Percentiles rank a stretch among this genome's conserved stretches.
phyloP scores from a whole-genome alignment of 1,140 invertebrate genomes.

The Atta cephalotes region DNA sequence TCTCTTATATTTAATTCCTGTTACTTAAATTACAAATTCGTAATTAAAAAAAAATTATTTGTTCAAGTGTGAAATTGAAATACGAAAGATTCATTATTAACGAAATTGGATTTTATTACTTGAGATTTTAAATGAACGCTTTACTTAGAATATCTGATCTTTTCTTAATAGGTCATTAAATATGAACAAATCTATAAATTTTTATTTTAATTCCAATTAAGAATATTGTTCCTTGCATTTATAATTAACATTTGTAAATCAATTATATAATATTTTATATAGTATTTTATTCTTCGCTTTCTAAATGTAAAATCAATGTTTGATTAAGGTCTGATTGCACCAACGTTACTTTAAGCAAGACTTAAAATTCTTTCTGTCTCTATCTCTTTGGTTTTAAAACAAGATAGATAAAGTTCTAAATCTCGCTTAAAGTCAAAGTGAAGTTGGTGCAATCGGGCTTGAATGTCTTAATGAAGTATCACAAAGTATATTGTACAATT shows the following conservation, averaged over 20 bases:
- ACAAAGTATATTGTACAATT: background rate
- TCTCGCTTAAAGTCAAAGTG: too few species aligned
- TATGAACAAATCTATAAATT: background rate
- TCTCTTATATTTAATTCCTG: background rate
- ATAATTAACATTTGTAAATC: background rate
- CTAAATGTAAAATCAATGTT: background rate
- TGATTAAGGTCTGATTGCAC: background rate
- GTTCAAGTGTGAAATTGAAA: background rate
- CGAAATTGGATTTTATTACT: background rate
- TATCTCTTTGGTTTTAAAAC: too few species aligned
- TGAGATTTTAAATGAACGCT: background rate
- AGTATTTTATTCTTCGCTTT: background rate
- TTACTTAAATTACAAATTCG: background rate
- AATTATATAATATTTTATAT: background rate
- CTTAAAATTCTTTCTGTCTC: too few species aligned
- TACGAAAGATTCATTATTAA: slow-evolving; percentile 24
- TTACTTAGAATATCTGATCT: background rate
- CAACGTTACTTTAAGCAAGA: too few species aligned
- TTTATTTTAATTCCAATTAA: background rate
- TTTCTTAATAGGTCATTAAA: background rate
- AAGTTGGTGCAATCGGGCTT: too few species aligned
- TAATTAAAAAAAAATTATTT: background rate
- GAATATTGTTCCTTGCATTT: background rate
- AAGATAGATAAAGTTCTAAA: too few species aligned
- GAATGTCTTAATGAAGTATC: background rate